Evolutionary conservation across 2,888 invertebrate species (phyloP).

Genomic region (Lasioglossum oenotherae): DNA sequence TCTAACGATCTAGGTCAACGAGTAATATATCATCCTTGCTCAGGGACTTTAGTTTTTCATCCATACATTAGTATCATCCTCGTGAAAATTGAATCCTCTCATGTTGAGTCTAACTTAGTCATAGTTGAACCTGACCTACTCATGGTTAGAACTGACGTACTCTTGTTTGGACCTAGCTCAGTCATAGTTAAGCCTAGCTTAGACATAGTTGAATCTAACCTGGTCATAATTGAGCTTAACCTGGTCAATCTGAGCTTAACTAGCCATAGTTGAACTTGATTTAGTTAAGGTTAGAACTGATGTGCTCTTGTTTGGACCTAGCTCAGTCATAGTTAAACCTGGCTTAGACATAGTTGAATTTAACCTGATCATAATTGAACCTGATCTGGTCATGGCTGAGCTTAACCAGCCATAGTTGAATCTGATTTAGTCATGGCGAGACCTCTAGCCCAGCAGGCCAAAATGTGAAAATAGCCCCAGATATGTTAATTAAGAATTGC

Average conservation of each 20-base stretch:
- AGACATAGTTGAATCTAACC: no score
- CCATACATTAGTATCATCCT: not conserved
- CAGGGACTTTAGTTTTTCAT: not conserved
- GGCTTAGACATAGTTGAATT: no score
- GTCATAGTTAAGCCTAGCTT: no score
- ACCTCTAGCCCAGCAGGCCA: not conserved
- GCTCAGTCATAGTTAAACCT: no score
- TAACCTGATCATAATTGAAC: no score
- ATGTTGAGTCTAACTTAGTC: not conserved
- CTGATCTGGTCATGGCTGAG: not conserved
- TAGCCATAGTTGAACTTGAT: no score
- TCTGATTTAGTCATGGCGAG: not conserved
- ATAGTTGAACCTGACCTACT: not conserved
- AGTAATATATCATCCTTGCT: not conserved
- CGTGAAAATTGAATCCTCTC: not conserved
- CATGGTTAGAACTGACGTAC: no score
- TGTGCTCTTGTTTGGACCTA: no score
- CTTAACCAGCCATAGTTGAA: not conserved
- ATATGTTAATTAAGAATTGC: not conserved
- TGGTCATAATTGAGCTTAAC: no score
- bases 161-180: no score
- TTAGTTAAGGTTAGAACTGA: no score
- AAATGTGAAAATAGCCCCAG: not conserved
- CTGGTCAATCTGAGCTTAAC: no score
- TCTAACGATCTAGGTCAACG: not conserved